Conservation (phyloP, 2,113 vertebrate species). For the Eolophus roseicapilla region DNA sequence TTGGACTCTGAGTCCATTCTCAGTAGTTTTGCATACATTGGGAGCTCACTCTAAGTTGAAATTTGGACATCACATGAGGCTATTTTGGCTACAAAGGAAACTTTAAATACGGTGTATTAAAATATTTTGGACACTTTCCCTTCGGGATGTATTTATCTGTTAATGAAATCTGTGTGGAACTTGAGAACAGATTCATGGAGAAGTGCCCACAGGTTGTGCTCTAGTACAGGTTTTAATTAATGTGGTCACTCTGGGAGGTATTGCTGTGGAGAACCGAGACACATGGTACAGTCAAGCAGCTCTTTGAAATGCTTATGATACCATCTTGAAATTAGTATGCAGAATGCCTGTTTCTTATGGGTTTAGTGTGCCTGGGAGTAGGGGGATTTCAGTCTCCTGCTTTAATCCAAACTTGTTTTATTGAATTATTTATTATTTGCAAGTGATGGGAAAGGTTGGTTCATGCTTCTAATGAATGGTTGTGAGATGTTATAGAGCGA, state of each 20-base stretch:
- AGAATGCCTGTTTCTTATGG: neutral
- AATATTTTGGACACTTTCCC: neutral
- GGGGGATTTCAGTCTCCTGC: neutral
- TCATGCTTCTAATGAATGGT: neutral
- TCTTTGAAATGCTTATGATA: neutral
- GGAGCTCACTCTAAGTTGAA: neutral
- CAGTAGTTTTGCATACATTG: neutral
- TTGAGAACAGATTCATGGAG: neutral
- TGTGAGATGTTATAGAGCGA: neutral
- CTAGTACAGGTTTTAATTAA: neutral
- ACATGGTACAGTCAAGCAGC: neutral
- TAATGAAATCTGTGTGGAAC: neutral
- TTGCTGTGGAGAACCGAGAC: rapidly evolving
- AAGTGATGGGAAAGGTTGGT: neutral
- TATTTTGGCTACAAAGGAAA: neutral
- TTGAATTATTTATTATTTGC: slow-evolving; percentile 60
- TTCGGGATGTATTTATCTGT: neutral
- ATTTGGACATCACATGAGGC: neutral
- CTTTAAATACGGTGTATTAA: neutral
- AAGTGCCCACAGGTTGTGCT: neutral
- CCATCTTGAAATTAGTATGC: neutral
- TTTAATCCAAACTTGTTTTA: slow-evolving; percentile 3
- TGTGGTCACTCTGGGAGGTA: rapidly evolving
- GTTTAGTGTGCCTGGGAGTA: neutral
- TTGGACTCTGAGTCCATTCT: neutral